Conservation (phyloP, 2,113 vertebrate species). For the Rhinogobius similis region DNA sequence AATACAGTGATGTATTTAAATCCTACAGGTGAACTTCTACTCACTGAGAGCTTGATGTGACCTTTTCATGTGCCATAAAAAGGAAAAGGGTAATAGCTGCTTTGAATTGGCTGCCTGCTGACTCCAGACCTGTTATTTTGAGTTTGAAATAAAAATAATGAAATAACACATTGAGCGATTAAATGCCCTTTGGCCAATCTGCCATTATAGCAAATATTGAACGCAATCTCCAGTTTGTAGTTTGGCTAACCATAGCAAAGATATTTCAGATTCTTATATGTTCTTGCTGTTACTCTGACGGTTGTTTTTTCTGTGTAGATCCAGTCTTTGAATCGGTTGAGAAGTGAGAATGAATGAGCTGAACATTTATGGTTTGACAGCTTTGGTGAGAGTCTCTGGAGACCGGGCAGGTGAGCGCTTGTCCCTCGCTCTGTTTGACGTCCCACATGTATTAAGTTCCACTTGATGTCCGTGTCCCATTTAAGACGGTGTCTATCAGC, state of each 20-base stretch:
- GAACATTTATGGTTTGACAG: slow-evolving; percentile 33
- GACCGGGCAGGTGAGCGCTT: slow-evolving; percentile 55
- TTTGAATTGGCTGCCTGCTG: not conserved
- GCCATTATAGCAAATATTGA: not conserved
- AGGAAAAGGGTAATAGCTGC: not conserved
- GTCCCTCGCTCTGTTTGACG: slow-evolving; percentile 24
- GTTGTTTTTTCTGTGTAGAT: not conserved
- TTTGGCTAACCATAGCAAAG: not conserved
- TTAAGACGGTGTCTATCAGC: slow-evolving; percentile 46
- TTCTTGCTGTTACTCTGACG: not conserved
- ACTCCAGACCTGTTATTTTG: no score
- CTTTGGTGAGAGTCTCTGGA: slow-evolving; percentile 16
- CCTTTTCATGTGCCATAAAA: not conserved
- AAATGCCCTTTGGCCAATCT: not conserved
- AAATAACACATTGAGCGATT: no score
- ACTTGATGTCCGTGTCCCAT: slow-evolving; percentile 14
- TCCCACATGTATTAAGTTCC: slow-evolving; percentile 24
- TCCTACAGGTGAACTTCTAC: not conserved
- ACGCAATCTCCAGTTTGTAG: not conserved
- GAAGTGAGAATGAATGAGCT: not conserved
- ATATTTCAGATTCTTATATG: not conserved
- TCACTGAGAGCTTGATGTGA: not conserved
- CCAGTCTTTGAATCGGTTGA: not conserved
- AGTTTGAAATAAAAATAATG: no score
- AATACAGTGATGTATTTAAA: not conserved